These are phyloP conservation scores for Calypte anna DNA, from an alignment of 2,113 vertebrate genomes.

Conservation along the genomic window DNA sequence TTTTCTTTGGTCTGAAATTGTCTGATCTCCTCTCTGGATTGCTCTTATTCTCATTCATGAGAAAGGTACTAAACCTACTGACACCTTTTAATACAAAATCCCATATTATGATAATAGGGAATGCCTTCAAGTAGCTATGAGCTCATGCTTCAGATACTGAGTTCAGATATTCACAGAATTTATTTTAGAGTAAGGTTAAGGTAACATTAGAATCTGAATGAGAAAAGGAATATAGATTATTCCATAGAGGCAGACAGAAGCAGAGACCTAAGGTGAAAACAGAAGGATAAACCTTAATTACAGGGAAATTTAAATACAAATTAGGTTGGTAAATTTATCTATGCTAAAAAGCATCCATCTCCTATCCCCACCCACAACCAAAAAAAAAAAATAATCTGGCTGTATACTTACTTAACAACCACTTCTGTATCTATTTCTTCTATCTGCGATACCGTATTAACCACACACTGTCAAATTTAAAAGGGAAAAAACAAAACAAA, in stretches of 20 bases:
- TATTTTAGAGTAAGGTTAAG: background rate
- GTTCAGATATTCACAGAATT: background rate
- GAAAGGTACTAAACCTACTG: background rate
- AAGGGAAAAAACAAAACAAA: constrained; percentile 24
- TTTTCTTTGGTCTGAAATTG: background rate
- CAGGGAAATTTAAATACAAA: background rate
- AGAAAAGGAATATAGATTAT: background rate
- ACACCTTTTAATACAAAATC: background rate
- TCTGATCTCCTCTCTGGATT: background rate
- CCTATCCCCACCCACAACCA: background rate
- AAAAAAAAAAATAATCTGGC: background rate
- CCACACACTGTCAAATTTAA: constrained; percentile 85
- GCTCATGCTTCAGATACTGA: background rate
- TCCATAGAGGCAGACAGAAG: background rate
- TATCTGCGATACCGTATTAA: constrained; percentile 86
- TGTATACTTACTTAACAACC: constrained; percentile 89
- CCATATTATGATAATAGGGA: background rate
- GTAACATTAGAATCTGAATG: background rate
- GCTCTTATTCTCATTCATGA: background rate
- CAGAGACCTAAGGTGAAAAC: background rate
- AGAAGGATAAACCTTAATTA: background rate
- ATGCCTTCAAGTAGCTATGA: background rate
- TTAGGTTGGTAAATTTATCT: background rate
- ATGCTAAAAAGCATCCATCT: background rate
- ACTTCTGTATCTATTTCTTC: constrained; percentile 92